Evolutionary conservation across 2,113 vertebrate species (phyloP).

Genomic region (Triplophysa rosa): DNA sequence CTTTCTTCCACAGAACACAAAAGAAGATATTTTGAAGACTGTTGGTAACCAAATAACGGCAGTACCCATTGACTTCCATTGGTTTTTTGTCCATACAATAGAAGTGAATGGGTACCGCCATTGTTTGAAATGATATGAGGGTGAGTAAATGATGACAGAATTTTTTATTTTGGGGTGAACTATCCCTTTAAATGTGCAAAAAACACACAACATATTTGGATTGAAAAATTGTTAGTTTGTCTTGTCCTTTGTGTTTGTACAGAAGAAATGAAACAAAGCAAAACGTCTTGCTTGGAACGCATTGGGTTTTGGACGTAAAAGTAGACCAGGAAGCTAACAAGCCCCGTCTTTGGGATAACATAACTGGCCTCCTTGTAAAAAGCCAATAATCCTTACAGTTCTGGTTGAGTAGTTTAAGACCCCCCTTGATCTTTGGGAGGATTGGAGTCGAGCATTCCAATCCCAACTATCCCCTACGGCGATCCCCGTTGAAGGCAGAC

Average conservation of each 20-base stretch:
- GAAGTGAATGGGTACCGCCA: too few species aligned
- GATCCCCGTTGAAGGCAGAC: conserved; percentile 64
- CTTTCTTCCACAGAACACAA: too few species aligned
- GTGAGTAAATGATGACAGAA: too few species aligned
- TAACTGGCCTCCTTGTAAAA: conserved; percentile 60
- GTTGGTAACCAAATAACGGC: too few species aligned
- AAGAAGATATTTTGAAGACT: too few species aligned
- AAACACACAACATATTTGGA: background rate
- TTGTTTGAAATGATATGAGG: too few species aligned
- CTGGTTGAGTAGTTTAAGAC: conserved; percentile 59
- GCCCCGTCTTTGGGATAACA: conserved; percentile 21
- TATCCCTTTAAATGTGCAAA: background rate
- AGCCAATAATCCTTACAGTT: conserved; percentile 62
- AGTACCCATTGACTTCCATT: too few species aligned
- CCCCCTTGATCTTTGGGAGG: conserved; percentile 53
- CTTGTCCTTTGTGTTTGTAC: background rate
- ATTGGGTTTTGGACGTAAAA: conserved; percentile 10
- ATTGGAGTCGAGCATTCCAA: conserved; percentile 66
- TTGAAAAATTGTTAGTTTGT: background rate
- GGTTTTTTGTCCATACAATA: too few species aligned
- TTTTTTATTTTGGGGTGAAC: too few species aligned
- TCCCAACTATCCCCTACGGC: conserved; percentile 43
- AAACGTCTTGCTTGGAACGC: background rate
- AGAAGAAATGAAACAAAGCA: background rate
- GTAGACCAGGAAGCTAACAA: conserved; percentile 33